These are phyloP conservation scores for Tragelaphus scriptus DNA, from an alignment of 2,113 vertebrate species.

Conservation along the genomic window DNA sequence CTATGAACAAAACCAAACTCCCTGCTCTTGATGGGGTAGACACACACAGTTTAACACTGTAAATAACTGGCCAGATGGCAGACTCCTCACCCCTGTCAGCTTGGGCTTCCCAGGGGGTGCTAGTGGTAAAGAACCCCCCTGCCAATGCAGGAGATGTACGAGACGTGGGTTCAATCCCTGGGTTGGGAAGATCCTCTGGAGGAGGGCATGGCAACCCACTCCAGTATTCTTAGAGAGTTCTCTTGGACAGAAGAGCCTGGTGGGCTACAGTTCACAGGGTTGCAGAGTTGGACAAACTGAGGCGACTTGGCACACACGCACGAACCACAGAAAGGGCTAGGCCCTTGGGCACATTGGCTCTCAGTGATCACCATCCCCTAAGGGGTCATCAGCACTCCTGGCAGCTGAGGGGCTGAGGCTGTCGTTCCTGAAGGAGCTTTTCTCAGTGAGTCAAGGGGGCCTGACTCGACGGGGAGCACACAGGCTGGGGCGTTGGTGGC, in stretches of 20 bases:
- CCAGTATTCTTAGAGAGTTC: background rate
- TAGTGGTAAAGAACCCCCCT: background rate
- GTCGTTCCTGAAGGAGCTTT: background rate
- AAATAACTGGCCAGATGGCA: background rate
- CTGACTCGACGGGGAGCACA: background rate
- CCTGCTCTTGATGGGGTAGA: background rate
- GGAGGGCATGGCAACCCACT: background rate
- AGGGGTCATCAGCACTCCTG: background rate
- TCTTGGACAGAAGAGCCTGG: background rate
- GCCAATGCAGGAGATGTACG: background rate
- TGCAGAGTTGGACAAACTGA: background rate
- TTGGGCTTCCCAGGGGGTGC: background rate
- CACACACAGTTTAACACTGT: background rate
- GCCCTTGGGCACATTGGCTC: background rate
- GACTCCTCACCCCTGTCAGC: background rate
- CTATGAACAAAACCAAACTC: background rate
- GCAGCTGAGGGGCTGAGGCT: background rate
- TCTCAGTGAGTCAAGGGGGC: background rate
- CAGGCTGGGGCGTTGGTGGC: accelerated
- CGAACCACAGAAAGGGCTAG: accelerated
- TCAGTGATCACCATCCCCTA: background rate
- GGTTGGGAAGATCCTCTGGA: background rate
- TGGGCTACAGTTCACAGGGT: background rate
- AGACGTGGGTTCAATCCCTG: background rate
- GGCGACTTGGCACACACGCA: accelerated